Percentiles rank a stretch among this genome's conserved stretches.
phyloP scores from a whole-genome alignment of 2,113 vertebrate species.

The Austrofundulus limnaeus region DNA sequence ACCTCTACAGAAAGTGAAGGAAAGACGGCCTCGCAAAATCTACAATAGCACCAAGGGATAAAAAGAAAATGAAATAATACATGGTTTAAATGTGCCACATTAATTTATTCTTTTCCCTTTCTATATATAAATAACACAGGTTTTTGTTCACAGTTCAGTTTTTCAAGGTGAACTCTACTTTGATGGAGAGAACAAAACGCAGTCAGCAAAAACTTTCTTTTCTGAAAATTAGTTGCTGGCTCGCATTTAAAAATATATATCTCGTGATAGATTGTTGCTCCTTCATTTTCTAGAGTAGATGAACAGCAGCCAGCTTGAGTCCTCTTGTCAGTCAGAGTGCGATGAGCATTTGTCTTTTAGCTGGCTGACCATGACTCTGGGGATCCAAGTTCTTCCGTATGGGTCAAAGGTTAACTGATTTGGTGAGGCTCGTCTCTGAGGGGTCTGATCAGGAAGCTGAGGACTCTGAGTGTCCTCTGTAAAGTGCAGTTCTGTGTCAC shows the following conservation, averaged over 20 bases:
- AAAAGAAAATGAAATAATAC: too few species aligned
- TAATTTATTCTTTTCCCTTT: too few species aligned
- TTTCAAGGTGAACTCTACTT: slow-evolving; percentile 48
- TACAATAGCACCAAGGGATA: too few species aligned
- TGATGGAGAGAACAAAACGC: slow-evolving; percentile 52
- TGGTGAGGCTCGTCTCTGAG: slow-evolving; percentile 55
- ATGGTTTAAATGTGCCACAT: too few species aligned
- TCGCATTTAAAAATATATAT: slow-evolving; percentile 30
- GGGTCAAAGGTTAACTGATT: slow-evolving; percentile 74
- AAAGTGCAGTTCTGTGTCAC: slow-evolving; percentile 74
- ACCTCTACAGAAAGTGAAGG: not conserved
- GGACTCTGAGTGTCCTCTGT: slow-evolving; percentile 64
- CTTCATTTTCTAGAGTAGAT: slow-evolving; percentile 49
- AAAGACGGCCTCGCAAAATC: too few species aligned
- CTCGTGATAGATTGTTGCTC: slow-evolving; percentile 54
- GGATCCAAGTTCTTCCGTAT: slow-evolving; percentile 58
- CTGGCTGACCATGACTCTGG: slow-evolving; percentile 51
- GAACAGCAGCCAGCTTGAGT: slow-evolving; percentile 57
- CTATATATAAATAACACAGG: too few species aligned
- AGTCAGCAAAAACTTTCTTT: slow-evolving; percentile 60
- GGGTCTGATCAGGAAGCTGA: slow-evolving; percentile 65
- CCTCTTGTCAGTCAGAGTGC: slow-evolving; percentile 45
- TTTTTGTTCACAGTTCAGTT: not conserved
- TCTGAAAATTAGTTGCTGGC: slow-evolving; percentile 66
- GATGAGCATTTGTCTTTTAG: slow-evolving; percentile 75